A percentile compares a stretch with the other conserved stretches of the same genome.
phyloP scores from a whole-genome alignment of 2,113 vertebrate species.

The Terrapene triunguis region DNA sequence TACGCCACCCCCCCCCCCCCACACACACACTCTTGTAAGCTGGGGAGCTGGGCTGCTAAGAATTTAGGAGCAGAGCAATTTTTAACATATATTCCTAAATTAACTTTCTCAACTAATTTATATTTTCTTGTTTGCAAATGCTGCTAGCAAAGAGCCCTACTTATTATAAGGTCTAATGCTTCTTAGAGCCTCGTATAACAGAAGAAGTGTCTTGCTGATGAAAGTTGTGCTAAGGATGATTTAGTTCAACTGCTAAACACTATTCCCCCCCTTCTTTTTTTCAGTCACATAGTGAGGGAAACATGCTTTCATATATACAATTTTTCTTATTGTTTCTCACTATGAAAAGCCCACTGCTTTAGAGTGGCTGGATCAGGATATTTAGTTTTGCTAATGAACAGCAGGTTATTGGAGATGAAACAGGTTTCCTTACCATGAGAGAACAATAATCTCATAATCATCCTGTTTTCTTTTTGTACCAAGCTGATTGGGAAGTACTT shows the following conservation, averaged over 20 bases:
- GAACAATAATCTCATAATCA: neutral
- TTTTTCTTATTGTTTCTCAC: conserved; percentile 27
- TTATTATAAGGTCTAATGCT: neutral
- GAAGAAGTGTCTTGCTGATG: neutral
- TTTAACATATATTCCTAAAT: neutral
- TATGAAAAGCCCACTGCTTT: neutral
- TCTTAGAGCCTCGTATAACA: neutral
- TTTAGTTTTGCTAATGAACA: conserved; percentile 44
- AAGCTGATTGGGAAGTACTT: neutral
- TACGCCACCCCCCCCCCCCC: neutral
- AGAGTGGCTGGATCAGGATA: neutral
- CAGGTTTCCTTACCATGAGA: neutral
- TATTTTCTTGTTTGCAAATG: neutral
- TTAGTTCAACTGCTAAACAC: neutral
- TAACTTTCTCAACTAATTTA: neutral
- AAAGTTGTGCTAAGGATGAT: neutral
- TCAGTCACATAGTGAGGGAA: neutral
- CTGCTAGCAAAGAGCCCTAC: neutral
- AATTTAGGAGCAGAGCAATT: neutral
- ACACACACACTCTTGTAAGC: neutral
- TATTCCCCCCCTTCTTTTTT: neutral
- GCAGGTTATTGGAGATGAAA: neutral
- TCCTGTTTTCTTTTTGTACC: neutral
- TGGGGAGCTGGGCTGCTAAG: neutral
- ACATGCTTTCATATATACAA: neutral